Base-by-base conservation (phyloP, 2,797 vertebrate genomes). In the Falco naumanni region DNA sequence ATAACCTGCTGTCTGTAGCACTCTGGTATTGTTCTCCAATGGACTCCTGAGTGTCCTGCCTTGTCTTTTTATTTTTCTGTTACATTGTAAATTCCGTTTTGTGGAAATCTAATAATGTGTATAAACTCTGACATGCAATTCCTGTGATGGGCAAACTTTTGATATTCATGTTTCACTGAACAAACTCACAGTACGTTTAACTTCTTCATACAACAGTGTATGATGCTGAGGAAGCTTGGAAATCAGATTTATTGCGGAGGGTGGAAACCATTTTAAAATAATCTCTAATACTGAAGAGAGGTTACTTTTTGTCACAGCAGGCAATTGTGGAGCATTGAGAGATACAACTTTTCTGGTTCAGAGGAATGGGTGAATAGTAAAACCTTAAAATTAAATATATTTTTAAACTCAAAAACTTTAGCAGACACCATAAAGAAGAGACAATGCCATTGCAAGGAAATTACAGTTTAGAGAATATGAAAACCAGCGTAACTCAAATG, bases 401-500 rank as follows among this genome's bases (percentile, higher is more conserved):
- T 95, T 87, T 88, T 50, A 45, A 92, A 96, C 77, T 86, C 37
- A 43, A 87, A 91, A 85, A 50, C 68, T 89, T 86, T 78, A 83
- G 53, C 48, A 81, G 74, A 86, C 59, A 83, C 14, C 33, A 63
- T 56, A 54, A 87, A 78, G n/a, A 89, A 89, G 17, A 84, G 25
- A 91, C 25, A 92, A 82, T 34, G 31, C 25, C 82, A 24, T 6
- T 92, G 37, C 31, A 74, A 69, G 6, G 37, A 22, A 87, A 72
- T 56, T 72, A 61, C 19, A 50, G 6, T 34, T 65, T 37, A 77
- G 91, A 88, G 72, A 84, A 37, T 33, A 82, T 12, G 33, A 91
- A 93, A 93, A 63, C 12, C 31, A 78, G 60, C 41, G 57, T 22
- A 56, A 85, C 3, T 8, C 47, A 60, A 57, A 28, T 34, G 22